Evolutionary conservation across 2,888 invertebrate genomes (phyloP).

Genomic region (Villa cingulata): DNA sequence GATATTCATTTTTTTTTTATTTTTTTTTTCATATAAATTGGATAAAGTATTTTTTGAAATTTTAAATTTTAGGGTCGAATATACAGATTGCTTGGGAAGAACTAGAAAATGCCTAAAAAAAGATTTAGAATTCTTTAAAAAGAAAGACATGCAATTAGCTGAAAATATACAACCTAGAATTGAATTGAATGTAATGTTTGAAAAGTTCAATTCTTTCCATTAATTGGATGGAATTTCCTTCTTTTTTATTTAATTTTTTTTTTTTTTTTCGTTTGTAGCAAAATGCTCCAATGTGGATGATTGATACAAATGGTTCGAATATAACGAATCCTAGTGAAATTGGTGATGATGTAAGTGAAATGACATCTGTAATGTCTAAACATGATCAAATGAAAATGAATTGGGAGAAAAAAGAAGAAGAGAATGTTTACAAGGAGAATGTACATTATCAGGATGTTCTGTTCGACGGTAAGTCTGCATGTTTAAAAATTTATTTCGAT

Average conservation of each 20-base stretch:
- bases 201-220: not conserved
- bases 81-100: conserved; percentile 74
- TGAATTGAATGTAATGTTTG: conserved; percentile 9
- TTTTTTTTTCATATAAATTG: not conserved
- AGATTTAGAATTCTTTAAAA: conserved; percentile 54
- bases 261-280: conserved; percentile 21
- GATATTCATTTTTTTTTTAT: too few relatives aligned
- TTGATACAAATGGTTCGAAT: conserved; percentile 23
- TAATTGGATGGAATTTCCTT: too few relatives aligned
- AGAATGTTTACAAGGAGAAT: conserved; percentile 54
- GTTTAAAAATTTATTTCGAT: too few relatives aligned
- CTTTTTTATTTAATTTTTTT: not conserved
- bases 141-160: conserved; percentile 43
- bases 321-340: conserved; percentile 17
- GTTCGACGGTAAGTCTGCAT: conserved; percentile 57
- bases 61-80: conserved; percentile 57
- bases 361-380: conserved; percentile 42
- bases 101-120: conserved; percentile 68
- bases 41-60: not conserved
- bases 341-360: conserved; percentile 26
- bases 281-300: conserved; percentile 33
- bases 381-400: conserved; percentile 61
- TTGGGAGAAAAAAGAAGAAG: conserved; percentile 76
- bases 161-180: conserved; percentile 14
- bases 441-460: conserved; percentile 87